These are phyloP conservation scores for Panagrolaimus sp. DNA, from an alignment of 1,140 invertebrate genomes.

Conservation along the genomic window DNA sequence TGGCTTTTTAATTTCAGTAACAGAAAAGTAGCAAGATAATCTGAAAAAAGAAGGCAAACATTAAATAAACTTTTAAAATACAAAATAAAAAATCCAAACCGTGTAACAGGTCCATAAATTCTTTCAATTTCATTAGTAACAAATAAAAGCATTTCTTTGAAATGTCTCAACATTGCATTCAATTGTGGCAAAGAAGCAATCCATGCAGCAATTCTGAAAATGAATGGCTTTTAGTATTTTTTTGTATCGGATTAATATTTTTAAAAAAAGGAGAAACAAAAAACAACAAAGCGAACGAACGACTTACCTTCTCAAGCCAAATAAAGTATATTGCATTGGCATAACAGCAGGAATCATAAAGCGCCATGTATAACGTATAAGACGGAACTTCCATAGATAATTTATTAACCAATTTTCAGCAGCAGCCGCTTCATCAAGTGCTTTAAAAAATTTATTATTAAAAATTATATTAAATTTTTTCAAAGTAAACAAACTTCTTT, in stretches of 20 bases:
- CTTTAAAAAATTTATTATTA: constrained; percentile 31
- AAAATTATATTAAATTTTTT: neutral
- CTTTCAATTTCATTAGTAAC: constrained; percentile 13
- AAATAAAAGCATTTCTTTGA: constrained; percentile 20
- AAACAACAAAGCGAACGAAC: too few relatives aligned
- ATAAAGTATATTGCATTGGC: constrained; percentile 45
- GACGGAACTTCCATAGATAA: constrained; percentile 44
- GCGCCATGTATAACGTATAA: constrained; percentile 39
- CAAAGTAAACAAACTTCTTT: constrained; percentile 34
- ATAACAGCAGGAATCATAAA: constrained; percentile 43
- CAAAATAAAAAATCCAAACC: neutral
- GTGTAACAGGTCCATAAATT: neutral
- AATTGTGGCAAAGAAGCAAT: constrained; percentile 15
- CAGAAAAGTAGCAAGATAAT: too few relatives aligned
- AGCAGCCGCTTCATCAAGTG: constrained; percentile 40
- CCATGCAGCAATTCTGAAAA: neutral
- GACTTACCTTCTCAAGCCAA: constrained; percentile 19
- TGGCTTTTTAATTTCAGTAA: neutral
- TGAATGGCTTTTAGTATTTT: too few relatives aligned
- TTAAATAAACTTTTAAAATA: too few relatives aligned
- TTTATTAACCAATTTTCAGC: constrained; percentile 35
- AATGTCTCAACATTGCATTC: neutral
- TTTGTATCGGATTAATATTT: too few relatives aligned
- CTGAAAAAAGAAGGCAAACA: too few relatives aligned
- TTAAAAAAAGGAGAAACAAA: too few relatives aligned